Percentiles rank a stretch among this genome's conserved stretches.
Conservation (phyloP, 2,888 invertebrate species). For the Bellardia pandia region DNA sequence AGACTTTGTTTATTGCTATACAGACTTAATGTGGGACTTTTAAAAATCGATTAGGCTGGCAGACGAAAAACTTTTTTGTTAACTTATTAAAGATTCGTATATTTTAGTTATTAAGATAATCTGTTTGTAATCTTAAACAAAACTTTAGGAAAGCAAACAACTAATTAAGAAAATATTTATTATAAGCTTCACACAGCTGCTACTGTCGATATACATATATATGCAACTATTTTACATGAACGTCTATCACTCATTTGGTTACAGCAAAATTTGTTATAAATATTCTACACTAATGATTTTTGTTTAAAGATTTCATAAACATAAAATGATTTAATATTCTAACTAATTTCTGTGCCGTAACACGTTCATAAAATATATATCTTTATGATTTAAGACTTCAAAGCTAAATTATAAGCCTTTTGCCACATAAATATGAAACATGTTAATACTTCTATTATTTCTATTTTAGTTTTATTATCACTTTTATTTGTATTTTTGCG, state of each 20-base stretch:
- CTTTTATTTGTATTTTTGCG: slow-evolving; percentile 4
- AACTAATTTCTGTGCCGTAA: slow-evolving; percentile 53
- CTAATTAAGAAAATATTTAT: neutral
- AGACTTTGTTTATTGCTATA: neutral
- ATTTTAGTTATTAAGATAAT: neutral
- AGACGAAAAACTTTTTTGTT: slow-evolving; percentile 5
- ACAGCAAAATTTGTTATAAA: no score
- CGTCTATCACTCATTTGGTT: no score
- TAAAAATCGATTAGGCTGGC: slow-evolving; percentile 18
- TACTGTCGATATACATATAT: no score
- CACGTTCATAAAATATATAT: slow-evolving; percentile 75
- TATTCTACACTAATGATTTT: neutral
- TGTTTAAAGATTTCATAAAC: neutral
- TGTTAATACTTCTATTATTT: slow-evolving; percentile 39
- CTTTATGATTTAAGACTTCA: slow-evolving; percentile 74
- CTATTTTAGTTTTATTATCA: slow-evolving; percentile 7
- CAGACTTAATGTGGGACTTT: slow-evolving; percentile 21
- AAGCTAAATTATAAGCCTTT: slow-evolving; percentile 39
- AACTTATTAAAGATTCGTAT: slow-evolving; percentile 7
- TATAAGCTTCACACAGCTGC: neutral
- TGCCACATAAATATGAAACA: slow-evolving; percentile 28
- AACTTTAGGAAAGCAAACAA: neutral
- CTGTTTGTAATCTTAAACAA: neutral
- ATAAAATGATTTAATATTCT: slow-evolving; percentile 7
- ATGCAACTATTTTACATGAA: no score